A percentile compares a stretch with the other conserved stretches of the same genome.
Evolutionary conservation across 2,888 invertebrate genomes (phyloP).

Genomic region (Rapana venosa): DNA sequence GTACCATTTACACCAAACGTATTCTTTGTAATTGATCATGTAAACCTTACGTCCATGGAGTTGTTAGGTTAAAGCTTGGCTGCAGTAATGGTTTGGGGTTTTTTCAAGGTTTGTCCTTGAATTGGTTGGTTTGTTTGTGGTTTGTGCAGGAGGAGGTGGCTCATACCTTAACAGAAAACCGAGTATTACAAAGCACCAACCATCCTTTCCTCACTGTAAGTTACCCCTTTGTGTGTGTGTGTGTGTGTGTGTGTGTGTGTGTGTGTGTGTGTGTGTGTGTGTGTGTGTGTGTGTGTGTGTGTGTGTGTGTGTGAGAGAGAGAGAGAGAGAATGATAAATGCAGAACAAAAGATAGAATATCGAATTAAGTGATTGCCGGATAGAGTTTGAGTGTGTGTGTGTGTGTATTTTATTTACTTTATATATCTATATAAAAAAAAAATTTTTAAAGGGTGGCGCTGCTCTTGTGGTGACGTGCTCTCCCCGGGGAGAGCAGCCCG

Average conservation of each 20-base stretch:
- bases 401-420: too few relatives aligned
- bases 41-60: background rate
- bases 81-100: background rate
- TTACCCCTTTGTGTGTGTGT: background rate
- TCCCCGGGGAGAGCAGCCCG: too few relatives aligned
- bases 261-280: background rate
- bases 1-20: too few relatives aligned
- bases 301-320: background rate
- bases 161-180: slow-evolving; percentile 98
- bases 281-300: background rate
- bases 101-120: background rate
- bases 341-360: too few relatives aligned
- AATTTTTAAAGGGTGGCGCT: too few relatives aligned
- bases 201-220: slow-evolving; percentile 98
- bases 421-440: too few relatives aligned
- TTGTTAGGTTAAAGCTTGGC: too few relatives aligned
- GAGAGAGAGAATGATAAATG: background rate
- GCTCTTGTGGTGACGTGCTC: too few relatives aligned
- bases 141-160: slow-evolving; percentile 91
- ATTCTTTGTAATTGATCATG: background rate
- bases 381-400: too few relatives aligned
- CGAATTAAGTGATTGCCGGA: too few relatives aligned
- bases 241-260: background rate
- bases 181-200: slow-evolving; percentile 96
- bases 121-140: background rate